phyloP scores from a whole-genome alignment of 2,113 vertebrate species.

The Macheiramphus alcinus region DNA sequence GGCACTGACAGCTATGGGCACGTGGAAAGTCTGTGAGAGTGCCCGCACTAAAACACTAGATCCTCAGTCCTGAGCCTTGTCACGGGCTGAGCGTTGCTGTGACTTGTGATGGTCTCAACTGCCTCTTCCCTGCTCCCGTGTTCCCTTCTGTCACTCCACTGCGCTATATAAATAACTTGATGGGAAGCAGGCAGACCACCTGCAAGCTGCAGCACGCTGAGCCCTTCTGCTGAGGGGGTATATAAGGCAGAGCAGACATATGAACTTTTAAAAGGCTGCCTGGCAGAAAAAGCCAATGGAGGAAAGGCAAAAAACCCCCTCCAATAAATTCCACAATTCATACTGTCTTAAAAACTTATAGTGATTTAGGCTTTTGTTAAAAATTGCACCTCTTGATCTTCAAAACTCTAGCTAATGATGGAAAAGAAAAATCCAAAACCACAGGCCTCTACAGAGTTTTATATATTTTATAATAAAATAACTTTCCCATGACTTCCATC shows the following conservation, averaged over 20 bases:
- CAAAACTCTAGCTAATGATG: conserved; percentile 24
- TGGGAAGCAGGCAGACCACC: neutral
- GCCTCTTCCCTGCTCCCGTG: accelerated
- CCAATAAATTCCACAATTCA: conserved; percentile 19
- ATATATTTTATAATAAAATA: conserved; percentile 32
- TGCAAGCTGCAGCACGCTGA: neutral
- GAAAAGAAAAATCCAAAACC: conserved; percentile 45
- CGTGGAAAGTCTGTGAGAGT: neutral
- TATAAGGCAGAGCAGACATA: neutral
- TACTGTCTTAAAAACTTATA: neutral
- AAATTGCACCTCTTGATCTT: conserved; percentile 37
- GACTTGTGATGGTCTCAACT: neutral
- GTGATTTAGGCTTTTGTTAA: conserved; percentile 17
- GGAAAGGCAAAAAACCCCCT: neutral
- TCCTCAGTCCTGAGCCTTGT: neutral
- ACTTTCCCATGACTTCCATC: conserved; percentile 52
- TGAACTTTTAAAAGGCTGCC: neutral
- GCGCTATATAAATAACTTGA: neutral
- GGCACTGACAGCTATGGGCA: accelerated
- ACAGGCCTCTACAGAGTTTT: neutral
- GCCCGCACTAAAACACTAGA: neutral
- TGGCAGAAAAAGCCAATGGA: neutral
- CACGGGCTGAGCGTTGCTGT: accelerated
- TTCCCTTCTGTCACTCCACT: neutral
- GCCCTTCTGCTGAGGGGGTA: neutral